Conservation (phyloP, 2,113 vertebrate species). For the Podilymbus podiceps region DNA sequence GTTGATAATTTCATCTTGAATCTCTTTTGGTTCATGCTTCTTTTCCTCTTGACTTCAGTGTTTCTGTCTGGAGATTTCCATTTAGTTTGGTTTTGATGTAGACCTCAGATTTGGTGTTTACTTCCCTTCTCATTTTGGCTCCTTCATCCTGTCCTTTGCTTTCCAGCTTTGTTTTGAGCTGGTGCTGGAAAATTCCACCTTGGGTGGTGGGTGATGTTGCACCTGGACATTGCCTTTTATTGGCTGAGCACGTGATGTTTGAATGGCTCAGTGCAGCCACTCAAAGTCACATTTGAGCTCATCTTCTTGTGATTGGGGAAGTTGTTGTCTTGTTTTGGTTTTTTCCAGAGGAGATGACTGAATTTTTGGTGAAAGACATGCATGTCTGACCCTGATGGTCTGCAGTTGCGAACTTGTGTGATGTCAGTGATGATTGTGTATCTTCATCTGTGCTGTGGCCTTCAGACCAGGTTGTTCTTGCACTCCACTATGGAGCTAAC, state of each 20-base stretch:
- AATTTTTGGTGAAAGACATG: background rate
- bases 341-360: background rate
- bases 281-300: background rate
- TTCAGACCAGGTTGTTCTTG: background rate
- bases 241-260: accelerated
- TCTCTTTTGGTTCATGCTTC: background rate
- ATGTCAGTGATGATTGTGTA: background rate
- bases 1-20: background rate
- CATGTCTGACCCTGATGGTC: background rate
- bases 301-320: background rate
- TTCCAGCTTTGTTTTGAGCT: background rate
- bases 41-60: background rate
- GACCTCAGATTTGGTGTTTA: background rate
- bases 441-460: background rate
- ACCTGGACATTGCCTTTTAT: background rate
- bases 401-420: background rate
- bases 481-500: background rate
- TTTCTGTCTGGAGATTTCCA: background rate
- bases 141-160: background rate
- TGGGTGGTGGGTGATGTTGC: background rate
- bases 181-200: background rate
- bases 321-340: background rate
- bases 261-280: background rate
- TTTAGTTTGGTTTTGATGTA: background rate
- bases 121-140: background rate